phyloP scores from a whole-genome alignment of 2,888 invertebrate species.

The Pristionchus entomophagus region DNA sequence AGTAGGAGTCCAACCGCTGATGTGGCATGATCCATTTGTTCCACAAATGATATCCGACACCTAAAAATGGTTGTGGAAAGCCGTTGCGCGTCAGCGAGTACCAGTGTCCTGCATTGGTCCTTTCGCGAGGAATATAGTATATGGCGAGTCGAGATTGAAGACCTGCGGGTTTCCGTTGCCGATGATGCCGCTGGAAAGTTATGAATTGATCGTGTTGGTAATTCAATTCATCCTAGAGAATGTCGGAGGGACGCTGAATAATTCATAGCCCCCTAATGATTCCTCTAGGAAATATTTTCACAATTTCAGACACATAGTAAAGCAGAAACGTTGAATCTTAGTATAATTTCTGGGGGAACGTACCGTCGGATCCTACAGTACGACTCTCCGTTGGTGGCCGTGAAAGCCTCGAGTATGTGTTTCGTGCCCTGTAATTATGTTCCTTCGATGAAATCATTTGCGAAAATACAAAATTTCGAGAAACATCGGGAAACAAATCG shows the following conservation, averaged over 20 bases:
- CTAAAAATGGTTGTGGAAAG: too few species aligned
- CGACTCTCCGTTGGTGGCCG: slow-evolving; percentile 31
- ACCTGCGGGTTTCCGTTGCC: slow-evolving; percentile 28
- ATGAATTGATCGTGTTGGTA: too few species aligned
- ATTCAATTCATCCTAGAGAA: too few species aligned
- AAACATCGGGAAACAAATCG: too few species aligned
- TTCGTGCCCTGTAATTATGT: slow-evolving; percentile 13
- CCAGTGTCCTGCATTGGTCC: slow-evolving; percentile 30
- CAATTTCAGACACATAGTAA: too few species aligned
- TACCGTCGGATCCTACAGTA: slow-evolving; percentile 43
- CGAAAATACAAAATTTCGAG: too few species aligned
- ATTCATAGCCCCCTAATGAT: too few species aligned
- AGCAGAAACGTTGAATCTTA: too few species aligned
- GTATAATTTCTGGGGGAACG: background rate
- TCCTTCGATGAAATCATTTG: too few species aligned
- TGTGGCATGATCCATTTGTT: slow-evolving; percentile 51
- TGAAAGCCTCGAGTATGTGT: slow-evolving; percentile 17
- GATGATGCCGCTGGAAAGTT: slow-evolving; percentile 11
- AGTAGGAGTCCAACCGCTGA: slow-evolving; percentile 49
- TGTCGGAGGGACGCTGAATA: too few species aligned
- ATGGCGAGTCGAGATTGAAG: slow-evolving; percentile 45
- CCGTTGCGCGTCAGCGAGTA: too few species aligned
- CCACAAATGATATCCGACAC: slow-evolving; percentile 46
- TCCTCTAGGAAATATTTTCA: too few species aligned
- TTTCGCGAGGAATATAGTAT: slow-evolving; percentile 20